phyloP scores from a whole-genome alignment of 1,140 invertebrate species.

The Trichonephila clavipes region DNA sequence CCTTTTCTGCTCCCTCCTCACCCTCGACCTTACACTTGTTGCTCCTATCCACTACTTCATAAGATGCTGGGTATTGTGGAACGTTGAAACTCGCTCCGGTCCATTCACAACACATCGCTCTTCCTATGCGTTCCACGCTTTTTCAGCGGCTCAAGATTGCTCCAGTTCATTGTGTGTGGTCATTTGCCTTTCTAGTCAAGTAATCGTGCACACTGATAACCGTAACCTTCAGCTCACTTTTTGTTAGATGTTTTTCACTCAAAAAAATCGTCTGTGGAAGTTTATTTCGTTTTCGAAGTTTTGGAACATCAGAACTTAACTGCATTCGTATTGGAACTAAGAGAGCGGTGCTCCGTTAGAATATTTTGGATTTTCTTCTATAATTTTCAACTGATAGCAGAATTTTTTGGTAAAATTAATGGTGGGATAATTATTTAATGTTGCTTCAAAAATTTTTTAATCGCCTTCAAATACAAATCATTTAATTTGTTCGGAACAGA shows the following conservation, averaged over 20 bases:
- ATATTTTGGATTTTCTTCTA: no score
- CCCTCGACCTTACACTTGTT: constrained; percentile 62
- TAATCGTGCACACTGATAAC: neutral
- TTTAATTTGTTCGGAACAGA: no score
- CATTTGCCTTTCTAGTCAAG: neutral
- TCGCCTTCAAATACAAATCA: no score
- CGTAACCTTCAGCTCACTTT: neutral
- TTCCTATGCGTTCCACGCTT: neutral
- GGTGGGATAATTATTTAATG: no score
- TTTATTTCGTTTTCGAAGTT: neutral
- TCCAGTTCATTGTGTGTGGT: constrained; percentile 58
- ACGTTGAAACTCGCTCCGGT: constrained; percentile 12
- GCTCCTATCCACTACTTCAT: constrained; percentile 46
- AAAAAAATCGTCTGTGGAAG: neutral
- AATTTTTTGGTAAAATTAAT: no score
- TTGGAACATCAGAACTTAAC: neutral
- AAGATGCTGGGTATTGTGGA: constrained; percentile 37
- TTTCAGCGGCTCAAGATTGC: neutral
- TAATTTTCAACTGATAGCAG: no score
- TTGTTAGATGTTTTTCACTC: neutral
- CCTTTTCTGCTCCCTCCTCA: constrained; percentile 35
- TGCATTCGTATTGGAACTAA: no score
- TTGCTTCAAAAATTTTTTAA: no score
- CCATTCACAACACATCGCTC: constrained; percentile 3
- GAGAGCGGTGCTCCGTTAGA: no score